Percentiles rank a stretch among this genome's conserved stretches.
These are phyloP conservation scores for Coleophora flavipennella DNA, from an alignment of 2,888 invertebrate genomes.

Conservation along the genomic window DNA sequence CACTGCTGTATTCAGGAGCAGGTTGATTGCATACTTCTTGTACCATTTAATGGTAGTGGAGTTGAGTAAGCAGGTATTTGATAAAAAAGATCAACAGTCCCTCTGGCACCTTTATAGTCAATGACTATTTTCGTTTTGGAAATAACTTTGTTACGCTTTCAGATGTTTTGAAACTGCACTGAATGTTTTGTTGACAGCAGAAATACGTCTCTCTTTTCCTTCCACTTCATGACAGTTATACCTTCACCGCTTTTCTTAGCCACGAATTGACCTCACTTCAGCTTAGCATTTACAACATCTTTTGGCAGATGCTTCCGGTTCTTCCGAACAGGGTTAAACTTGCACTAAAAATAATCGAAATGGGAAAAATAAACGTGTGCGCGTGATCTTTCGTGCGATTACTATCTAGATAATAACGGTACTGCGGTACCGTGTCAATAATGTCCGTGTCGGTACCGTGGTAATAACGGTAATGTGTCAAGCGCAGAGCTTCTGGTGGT, in stretches of 20 bases:
- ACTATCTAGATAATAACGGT: too few relatives aligned
- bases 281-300: constrained; percentile 6
- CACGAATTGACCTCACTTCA: constrained; percentile 6
- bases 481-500: too few relatives aligned
- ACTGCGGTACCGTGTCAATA: too few relatives aligned
- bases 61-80: constrained; percentile 8
- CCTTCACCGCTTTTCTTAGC: constrained; percentile 12
- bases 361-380: too few relatives aligned
- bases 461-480: too few relatives aligned
- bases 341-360: too few relatives aligned
- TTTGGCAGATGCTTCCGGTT: constrained; percentile 10
- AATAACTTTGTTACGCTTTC: constrained; percentile 1
- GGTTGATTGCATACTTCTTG: not conserved
- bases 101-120: constrained; percentile 13
- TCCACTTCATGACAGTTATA: constrained; percentile 13
- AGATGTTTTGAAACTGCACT: not conserved
- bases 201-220: constrained; percentile 14
- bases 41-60: not conserved
- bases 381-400: too few relatives aligned
- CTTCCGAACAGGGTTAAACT: too few relatives aligned
- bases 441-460: too few relatives aligned
- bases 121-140: constrained; percentile 12
- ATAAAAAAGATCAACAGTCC: constrained; percentile 8
- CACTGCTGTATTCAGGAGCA: not conserved
- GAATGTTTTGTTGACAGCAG: constrained; percentile 11